A percentile compares a stretch with the other conserved stretches of the same genome.
Conservation (phyloP, 2,888 invertebrate genomes). For the Ennomos erosarius region DNA sequence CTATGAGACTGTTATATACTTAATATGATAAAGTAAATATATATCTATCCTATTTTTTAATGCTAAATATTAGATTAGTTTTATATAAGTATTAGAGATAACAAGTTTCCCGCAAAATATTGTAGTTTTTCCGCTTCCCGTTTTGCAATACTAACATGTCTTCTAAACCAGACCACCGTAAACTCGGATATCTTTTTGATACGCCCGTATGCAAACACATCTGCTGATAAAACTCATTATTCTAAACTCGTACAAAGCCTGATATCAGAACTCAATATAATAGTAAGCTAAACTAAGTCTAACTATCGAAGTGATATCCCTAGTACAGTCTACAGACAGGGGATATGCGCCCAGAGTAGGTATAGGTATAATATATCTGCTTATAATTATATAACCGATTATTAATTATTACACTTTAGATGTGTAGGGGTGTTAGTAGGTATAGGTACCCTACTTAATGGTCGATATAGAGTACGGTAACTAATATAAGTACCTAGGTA, state of each 20-base stretch:
- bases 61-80: too few relatives aligned
- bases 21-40: too few relatives aligned
- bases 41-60: too few relatives aligned
- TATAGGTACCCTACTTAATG: too few relatives aligned
- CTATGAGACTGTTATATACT: too few relatives aligned
- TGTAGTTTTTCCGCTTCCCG: neutral
- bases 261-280: conserved; percentile 21
- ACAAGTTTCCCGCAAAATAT: too few relatives aligned
- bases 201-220: conserved; percentile 22
- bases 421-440: too few relatives aligned
- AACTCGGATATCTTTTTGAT: conserved; percentile 6
- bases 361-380: too few relatives aligned
- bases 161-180: neutral
- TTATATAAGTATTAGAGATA: too few relatives aligned
- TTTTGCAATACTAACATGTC: conserved; percentile 2
- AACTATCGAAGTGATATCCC: conserved; percentile 29
- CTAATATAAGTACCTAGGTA: too few relatives aligned
- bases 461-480: too few relatives aligned
- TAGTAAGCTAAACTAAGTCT: conserved; percentile 31
- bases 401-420: too few relatives aligned
- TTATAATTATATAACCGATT: neutral
- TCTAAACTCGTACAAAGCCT: conserved; percentile 16
- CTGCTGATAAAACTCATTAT: conserved; percentile 21
- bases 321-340: conserved; percentile 1
- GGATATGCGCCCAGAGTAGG: neutral